These are phyloP conservation scores for Strigops habroptila DNA, from an alignment of 2,113 vertebrate species.

Conservation along the genomic window DNA sequence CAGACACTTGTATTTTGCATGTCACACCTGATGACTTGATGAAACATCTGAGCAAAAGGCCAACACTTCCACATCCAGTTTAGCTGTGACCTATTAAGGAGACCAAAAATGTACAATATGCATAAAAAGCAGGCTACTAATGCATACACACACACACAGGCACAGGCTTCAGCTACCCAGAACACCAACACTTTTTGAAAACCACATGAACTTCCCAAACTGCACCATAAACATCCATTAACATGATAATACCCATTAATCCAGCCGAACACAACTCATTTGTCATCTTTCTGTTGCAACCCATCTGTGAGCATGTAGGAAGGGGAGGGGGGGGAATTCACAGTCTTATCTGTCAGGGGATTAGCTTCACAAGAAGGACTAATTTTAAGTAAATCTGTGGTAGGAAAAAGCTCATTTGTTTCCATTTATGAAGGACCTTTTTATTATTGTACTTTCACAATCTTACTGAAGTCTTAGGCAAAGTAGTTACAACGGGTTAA, in stretches of 20 bases:
- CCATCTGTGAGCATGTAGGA: conserved; percentile 70
- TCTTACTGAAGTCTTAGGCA: conserved; percentile 62
- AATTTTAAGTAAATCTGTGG: conserved; percentile 68
- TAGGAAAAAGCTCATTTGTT: conserved; percentile 73
- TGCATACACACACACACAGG: background rate
- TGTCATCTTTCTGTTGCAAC: conserved; percentile 75
- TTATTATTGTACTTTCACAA: conserved; percentile 68
- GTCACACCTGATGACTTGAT: background rate
- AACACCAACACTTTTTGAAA: conserved; percentile 64
- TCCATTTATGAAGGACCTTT: conserved; percentile 73
- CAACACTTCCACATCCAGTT: conserved; percentile 17
- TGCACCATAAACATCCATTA: conserved; percentile 79
- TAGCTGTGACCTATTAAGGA: conserved; percentile 58
- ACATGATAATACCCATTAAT: conserved; percentile 83
- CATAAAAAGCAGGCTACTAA: conserved; percentile 52
- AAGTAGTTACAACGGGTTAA: conserved; percentile 24
- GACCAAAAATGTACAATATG: conserved; percentile 61
- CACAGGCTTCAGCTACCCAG: conserved; percentile 24
- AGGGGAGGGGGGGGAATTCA: conserved; percentile 57
- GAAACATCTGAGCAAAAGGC: conserved; percentile 38
- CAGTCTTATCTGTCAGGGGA: conserved; percentile 71
- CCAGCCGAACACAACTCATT: conserved; percentile 80
- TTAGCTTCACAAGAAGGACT: conserved; percentile 74
- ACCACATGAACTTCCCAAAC: conserved; percentile 70
- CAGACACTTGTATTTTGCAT: conserved; percentile 18